Base-by-base conservation (phyloP, 2,888 invertebrate genomes). In the Scotopteryx bipunctaria region DNA sequence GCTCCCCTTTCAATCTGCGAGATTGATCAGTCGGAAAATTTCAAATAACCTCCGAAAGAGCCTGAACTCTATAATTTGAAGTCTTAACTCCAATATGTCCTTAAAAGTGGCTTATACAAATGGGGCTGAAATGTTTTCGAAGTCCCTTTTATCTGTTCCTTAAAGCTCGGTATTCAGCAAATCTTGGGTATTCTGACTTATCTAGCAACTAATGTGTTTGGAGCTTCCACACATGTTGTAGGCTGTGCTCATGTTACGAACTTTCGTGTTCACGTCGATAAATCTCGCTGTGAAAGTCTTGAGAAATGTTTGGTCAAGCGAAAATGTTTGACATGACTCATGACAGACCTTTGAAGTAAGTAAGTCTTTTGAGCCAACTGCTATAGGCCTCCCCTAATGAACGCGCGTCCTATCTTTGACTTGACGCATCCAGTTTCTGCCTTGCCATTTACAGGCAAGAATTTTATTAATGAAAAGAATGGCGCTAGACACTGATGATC, bases 51-150 rank as follows among this genome's bases (percentile, higher is more conserved):
- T 51, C 44, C 33, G 35, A 49, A 56, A 61, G 54, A 45, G 47
- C 40, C 47, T 16, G 19, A 55, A 55, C 35, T 49, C 51, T 41
- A 40, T 46, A 48, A 57, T 47, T 47, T 50, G 38, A 29, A 31
- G 46, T 23, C 44, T 50, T 36, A 40, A 40, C 35, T 40, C 48
- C 36, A 27, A 42, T 54, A 50, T 48, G 59, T 55, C 56, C 57
- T 59, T 45, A 55, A 63, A 65, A 66, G 57, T 64, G 60, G 59
- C 60, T 61, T 56, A 59, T 57, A 51, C 43, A 64, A 67, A 69
- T 64, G 61, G 56, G 45, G 53, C 33, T 56, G 43, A 63, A 64
- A 69, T 60, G 54, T 61, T 69, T 59, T 64, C 42, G 44, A 44
- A 60, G 42, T 55, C 44, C 49, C 4, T 31, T 50, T 43, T 37